Conservation (phyloP, 2,797 vertebrate species). For the Melopsittacus undulatus region DNA sequence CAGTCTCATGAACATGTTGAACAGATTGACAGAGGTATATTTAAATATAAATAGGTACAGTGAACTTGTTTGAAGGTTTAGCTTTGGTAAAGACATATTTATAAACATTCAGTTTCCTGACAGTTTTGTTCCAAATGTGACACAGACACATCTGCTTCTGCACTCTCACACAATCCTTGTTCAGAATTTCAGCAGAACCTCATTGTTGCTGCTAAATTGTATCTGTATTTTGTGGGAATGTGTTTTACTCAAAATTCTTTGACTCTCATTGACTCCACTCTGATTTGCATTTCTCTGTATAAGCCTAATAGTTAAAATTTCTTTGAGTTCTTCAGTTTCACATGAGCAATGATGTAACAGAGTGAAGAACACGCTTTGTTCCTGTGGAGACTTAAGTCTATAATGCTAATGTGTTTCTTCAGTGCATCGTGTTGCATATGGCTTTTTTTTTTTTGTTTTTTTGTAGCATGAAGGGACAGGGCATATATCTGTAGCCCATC, state of each 20-base stretch:
- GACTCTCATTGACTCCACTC: neutral
- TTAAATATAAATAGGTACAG: neutral
- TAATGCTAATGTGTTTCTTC: neutral
- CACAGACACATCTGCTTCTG: neutral
- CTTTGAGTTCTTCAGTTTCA: neutral
- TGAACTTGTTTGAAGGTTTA: neutral
- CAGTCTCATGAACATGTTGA: fast-evolving
- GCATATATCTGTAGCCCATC: neutral
- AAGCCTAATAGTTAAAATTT: neutral
- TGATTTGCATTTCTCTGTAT: neutral
- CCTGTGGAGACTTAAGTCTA: neutral
- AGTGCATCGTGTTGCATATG: fast-evolving
- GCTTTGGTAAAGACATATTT: neutral
- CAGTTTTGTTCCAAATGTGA: neutral
- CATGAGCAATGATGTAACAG: neutral
- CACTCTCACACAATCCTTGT: neutral
- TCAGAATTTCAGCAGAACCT: neutral
- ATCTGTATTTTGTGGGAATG: neutral
- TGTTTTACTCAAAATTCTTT: neutral
- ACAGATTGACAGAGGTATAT: neutral
- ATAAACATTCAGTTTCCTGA: neutral
- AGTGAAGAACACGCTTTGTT: neutral
- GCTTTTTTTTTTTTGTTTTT: neutral
- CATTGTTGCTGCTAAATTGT: neutral
- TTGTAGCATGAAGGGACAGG: neutral